phyloP scores from a whole-genome alignment of 2,888 invertebrate genomes.

The Mantis religiosa region DNA sequence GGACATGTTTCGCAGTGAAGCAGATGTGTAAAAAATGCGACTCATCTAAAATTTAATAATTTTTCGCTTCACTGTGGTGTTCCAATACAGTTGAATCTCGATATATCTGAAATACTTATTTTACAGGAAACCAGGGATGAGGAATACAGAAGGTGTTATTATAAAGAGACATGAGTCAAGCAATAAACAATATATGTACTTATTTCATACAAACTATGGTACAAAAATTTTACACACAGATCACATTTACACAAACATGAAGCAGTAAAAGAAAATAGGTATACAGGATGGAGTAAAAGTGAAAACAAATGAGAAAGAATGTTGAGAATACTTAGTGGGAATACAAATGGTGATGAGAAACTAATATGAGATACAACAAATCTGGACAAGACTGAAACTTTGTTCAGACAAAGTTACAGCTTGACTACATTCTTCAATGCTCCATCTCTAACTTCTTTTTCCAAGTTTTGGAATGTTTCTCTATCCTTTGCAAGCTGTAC shows the following conservation, averaged over 20 bases:
- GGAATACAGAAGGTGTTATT: background rate
- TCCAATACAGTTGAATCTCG: too few relatives aligned
- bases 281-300: constrained; percentile 11
- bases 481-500: background rate
- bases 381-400: background rate
- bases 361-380: background rate
- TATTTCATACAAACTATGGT: constrained; percentile 58
- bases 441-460: background rate
- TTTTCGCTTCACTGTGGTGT: too few relatives aligned
- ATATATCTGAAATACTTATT: too few relatives aligned
- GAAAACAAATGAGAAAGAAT: constrained; percentile 10
- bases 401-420: background rate
- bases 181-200: constrained; percentile 49
- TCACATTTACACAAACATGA: constrained; percentile 44
- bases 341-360: constrained; percentile 8
- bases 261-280: constrained; percentile 43
- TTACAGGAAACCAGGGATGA: background rate
- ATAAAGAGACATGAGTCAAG: background rate
- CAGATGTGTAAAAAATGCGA: too few relatives aligned
- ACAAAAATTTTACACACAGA: constrained; percentile 50
- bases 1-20: too few relatives aligned
- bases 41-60: too few relatives aligned
- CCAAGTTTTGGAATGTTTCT: background rate
- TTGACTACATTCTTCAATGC: background rate
- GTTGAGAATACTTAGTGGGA: constrained; percentile 1